A percentile compares a stretch with the other conserved stretches of the same genome.
Conservation (phyloP, 2,113 vertebrate genomes). For the Excalfactoria chinensis region DNA sequence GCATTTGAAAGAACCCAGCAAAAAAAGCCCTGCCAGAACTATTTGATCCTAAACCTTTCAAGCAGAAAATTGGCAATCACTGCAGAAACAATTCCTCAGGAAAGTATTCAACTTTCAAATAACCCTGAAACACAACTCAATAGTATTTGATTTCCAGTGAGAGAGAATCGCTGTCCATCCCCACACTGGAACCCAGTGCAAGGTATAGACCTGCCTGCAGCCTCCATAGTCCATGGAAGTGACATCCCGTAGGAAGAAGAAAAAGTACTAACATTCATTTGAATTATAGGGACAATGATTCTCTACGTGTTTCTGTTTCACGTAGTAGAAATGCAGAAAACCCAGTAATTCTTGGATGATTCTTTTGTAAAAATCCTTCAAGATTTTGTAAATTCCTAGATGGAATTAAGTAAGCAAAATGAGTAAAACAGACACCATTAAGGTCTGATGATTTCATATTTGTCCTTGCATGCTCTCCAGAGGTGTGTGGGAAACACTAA, state of each 20-base stretch:
- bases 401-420: background rate
- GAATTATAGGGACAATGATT: background rate
- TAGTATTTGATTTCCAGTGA: conserved; percentile 64
- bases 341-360: background rate
- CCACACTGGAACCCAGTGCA: background rate
- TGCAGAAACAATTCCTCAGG: conserved; percentile 78
- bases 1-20: conserved; percentile 65
- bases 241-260: background rate
- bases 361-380: background rate
- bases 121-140: conserved; percentile 70
- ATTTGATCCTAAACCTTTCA: conserved; percentile 82
- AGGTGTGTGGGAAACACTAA: background rate
- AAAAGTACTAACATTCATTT: background rate
- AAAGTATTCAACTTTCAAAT: conserved; percentile 82
- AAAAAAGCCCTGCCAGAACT: conserved; percentile 68
- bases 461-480: accelerated
- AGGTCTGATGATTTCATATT: background rate
- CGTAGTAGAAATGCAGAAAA: background rate
- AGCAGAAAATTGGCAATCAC: conserved; percentile 84
- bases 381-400: background rate
- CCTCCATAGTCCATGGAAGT: background rate
- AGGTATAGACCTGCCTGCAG: background rate
- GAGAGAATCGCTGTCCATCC: background rate
- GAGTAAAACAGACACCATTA: background rate
- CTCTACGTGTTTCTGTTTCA: background rate